phyloP scores from a whole-genome alignment of 2,797 vertebrate species.

The Centroberyx gerrardi region DNA sequence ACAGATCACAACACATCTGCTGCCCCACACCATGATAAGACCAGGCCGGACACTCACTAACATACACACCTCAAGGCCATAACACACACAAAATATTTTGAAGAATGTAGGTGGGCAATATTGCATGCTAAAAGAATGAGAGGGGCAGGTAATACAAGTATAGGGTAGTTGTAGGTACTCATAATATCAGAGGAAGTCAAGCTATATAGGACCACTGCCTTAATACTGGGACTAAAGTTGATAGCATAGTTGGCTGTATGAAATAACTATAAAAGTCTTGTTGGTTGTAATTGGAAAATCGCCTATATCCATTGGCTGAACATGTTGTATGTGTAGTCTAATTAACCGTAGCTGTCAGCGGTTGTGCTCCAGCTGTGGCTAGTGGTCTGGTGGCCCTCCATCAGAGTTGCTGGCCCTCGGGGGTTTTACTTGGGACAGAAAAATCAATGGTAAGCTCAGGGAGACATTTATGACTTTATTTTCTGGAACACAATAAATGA shows the following conservation, averaged over 20 bases:
- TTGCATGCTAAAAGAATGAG: conserved; percentile 29
- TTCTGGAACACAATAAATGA: not conserved
- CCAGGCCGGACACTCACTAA: conserved; percentile 65
- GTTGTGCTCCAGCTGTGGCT: conserved; percentile 12
- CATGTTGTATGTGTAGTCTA: conserved; percentile 41
- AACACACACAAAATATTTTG: conserved; percentile 52
- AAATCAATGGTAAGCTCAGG: no score
- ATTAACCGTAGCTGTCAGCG: conserved; percentile 31
- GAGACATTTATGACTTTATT: not conserved
- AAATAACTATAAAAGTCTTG: conserved; percentile 40
- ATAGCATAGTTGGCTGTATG: not conserved
- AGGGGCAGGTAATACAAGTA: no score
- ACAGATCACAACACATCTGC: conserved; percentile 70
- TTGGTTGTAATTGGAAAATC: conserved; percentile 31
- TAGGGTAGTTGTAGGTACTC: no score
- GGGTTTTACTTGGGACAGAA: not conserved
- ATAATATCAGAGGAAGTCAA: no score
- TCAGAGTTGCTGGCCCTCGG: not conserved
- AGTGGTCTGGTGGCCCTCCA: no score
- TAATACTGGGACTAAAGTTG: no score
- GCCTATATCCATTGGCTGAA: conserved; percentile 39
- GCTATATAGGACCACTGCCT: no score
- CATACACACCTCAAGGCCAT: conserved; percentile 61
- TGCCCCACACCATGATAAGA: conserved; percentile 40
- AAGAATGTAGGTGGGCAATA: conserved; percentile 43